Evolutionary conservation across 2,113 vertebrate species (phyloP).

Genomic region (Grammomys dolichurus): DNA sequence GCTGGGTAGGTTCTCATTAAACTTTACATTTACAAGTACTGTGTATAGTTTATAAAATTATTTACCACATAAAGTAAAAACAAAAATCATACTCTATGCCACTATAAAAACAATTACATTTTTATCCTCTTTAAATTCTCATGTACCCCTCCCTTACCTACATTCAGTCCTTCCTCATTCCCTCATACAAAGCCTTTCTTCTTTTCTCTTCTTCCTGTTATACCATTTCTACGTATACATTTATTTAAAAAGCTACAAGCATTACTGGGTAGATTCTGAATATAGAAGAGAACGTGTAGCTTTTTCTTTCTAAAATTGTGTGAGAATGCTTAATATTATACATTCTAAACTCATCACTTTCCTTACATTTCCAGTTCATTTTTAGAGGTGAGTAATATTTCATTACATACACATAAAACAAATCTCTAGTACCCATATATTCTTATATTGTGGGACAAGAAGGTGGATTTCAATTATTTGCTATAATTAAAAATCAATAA

Average conservation of each 20-base stretch:
- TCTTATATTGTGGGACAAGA: not conserved
- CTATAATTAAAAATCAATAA: not conserved
- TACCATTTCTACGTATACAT: not conserved
- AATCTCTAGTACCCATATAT: not conserved
- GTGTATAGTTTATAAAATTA: not conserved
- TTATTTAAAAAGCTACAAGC: not conserved
- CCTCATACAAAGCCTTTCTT: not conserved
- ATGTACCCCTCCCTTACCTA: not conserved
- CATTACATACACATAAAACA: not conserved
- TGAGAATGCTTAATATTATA: not conserved
- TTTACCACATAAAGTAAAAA: not conserved
- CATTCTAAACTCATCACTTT: not conserved
- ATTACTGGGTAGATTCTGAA: not conserved
- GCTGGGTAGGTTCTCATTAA: not conserved
- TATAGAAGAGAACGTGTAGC: not conserved
- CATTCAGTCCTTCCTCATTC: not conserved
- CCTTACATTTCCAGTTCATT: not conserved
- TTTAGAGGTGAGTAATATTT: not conserved
- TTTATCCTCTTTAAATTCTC: not conserved
- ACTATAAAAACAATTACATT: not conserved
- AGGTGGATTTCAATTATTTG: not conserved
- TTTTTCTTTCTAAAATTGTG: not conserved
- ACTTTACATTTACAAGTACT: not conserved
- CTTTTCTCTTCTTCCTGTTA: not conserved
- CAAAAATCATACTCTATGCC: not conserved